Conservation (phyloP, 2,888 invertebrate genomes). For the Peribatodes rhomboidaria region DNA sequence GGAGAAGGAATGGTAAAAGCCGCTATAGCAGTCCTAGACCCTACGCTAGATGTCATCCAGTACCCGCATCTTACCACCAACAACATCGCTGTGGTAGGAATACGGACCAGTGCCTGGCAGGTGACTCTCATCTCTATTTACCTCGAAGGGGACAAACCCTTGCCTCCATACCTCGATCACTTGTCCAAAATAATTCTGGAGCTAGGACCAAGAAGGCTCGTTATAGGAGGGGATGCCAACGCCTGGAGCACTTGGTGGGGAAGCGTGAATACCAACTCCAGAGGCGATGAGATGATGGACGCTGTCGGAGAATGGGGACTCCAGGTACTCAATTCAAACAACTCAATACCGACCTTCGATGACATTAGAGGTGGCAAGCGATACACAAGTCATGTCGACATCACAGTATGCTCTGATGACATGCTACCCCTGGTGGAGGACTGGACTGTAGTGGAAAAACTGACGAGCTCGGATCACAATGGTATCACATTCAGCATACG, state of each 20-base stretch:
- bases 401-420: neutral
- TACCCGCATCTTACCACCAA: slow-evolving; percentile 5
- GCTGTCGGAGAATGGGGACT: neutral
- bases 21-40: neutral
- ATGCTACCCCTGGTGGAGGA: neutral
- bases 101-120: slow-evolving; percentile 36
- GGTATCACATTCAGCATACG: neutral
- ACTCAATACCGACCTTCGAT: slow-evolving; percentile 12
- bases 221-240: neutral
- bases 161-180: neutral
- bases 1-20: neutral
- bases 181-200: neutral
- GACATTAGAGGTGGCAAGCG: neutral
- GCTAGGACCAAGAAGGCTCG: neutral
- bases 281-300: neutral
- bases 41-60: neutral
- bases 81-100: slow-evolving; percentile 33
- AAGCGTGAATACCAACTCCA: neutral
- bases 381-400: neutral
- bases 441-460: neutral
- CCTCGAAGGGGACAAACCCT: slow-evolving; percentile 35
- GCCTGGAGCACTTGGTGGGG: neutral
- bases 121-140: slow-evolving; percentile 39
- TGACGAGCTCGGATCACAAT: slow-evolving; percentile 2
- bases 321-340: neutral